Percentiles rank a stretch among this genome's conserved stretches.
Evolutionary conservation across 2,113 vertebrate species (phyloP).

Genomic region (Coryphaenoides rupestris): DNA sequence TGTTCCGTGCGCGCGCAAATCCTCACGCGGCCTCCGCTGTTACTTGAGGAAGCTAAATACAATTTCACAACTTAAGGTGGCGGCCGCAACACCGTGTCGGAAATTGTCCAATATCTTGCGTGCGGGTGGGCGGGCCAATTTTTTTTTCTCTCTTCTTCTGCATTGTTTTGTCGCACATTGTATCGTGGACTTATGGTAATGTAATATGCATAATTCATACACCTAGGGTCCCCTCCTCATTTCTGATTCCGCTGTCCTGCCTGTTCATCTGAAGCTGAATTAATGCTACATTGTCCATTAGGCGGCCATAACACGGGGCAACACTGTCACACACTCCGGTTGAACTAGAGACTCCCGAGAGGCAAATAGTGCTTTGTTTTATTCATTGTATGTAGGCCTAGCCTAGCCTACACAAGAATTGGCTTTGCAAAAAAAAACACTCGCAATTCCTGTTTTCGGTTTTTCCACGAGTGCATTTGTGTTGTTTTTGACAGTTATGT

Average conservation of each 20-base stretch:
- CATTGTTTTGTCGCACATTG: slow-evolving; percentile 73
- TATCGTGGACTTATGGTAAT: slow-evolving; percentile 79
- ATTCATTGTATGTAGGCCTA: slow-evolving; percentile 44
- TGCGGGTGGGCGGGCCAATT: slow-evolving; percentile 82
- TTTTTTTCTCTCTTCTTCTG: too few relatives aligned
- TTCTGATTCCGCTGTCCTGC: slow-evolving; percentile 80
- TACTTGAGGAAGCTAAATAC: slow-evolving; percentile 86
- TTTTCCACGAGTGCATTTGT: slow-evolving; percentile 18
- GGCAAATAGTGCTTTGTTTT: slow-evolving; percentile 48
- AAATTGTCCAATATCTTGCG: slow-evolving; percentile 91
- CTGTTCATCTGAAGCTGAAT: slow-evolving; percentile 85
- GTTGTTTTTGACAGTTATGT: slow-evolving; percentile 32
- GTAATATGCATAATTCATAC: slow-evolving; percentile 92
- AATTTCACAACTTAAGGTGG: slow-evolving; percentile 90
- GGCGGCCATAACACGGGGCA: slow-evolving; percentile 71
- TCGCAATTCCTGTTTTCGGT: slow-evolving; percentile 51
- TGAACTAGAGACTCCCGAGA: slow-evolving; percentile 65
- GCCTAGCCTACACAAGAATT: slow-evolving; percentile 40
- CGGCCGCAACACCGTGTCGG: slow-evolving; percentile 86
- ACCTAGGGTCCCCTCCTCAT: slow-evolving; percentile 71
- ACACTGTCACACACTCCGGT: slow-evolving; percentile 69
- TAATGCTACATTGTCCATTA: slow-evolving; percentile 81
- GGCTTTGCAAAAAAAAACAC: slow-evolving; percentile 29
- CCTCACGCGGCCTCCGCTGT: slow-evolving; percentile 77
- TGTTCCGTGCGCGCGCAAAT: slow-evolving; percentile 76